Conservation (phyloP, 2,113 vertebrate genomes). For the Semicossyphus pulcher region DNA sequence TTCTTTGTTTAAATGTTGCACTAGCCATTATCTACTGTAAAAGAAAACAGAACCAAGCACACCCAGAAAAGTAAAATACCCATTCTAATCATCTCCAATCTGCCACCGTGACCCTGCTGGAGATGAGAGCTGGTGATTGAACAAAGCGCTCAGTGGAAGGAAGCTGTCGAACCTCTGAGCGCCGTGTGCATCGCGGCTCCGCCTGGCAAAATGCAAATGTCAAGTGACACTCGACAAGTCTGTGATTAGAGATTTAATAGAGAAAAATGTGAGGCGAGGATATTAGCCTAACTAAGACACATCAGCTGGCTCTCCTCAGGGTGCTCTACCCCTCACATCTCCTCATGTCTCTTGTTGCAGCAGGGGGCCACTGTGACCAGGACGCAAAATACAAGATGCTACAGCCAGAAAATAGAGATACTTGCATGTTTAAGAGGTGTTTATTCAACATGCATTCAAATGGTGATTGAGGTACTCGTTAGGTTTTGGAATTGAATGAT, state of each 20-base stretch:
- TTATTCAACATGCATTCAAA: background rate
- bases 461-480: no score
- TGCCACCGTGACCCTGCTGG: constrained; percentile 29
- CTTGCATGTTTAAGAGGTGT: background rate
- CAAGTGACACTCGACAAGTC: constrained; percentile 84
- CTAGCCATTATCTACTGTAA: background rate
- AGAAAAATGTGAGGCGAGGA: constrained; percentile 81
- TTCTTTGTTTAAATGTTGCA: background rate
- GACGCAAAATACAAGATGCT: background rate
- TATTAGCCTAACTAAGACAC: constrained; percentile 79
- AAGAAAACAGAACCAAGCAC: constrained; percentile 30
- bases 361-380: constrained; percentile 18
- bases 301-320: constrained; percentile 70
- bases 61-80: constrained; percentile 9
- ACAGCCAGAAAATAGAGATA: constrained; percentile 21
- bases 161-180: constrained; percentile 58
- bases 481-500: background rate
- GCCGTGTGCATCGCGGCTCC: constrained; percentile 40
- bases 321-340: constrained; percentile 32
- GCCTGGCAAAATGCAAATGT: constrained; percentile 79
- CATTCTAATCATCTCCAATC: constrained; percentile 25
- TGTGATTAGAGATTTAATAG: constrained; percentile 84
- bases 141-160: constrained; percentile 68
- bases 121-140: constrained; percentile 62
- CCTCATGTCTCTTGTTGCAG: constrained; percentile 28